phyloP scores from a whole-genome alignment of 2,113 vertebrate genomes.

The Burhinus bistriatus region DNA sequence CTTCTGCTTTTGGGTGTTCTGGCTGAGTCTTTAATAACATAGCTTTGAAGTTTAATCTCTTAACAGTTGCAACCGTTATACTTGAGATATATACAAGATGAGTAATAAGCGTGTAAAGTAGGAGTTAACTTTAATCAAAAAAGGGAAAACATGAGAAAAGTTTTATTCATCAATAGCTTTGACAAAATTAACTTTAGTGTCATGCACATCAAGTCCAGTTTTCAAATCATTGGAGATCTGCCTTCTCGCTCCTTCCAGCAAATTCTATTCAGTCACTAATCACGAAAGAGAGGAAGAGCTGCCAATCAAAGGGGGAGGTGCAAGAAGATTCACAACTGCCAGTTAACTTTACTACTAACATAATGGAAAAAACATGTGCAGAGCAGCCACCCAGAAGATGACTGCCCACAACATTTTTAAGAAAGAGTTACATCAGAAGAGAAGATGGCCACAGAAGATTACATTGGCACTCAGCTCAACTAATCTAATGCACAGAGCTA shows the following conservation, averaged over 20 bases:
- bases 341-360: conserved; percentile 44
- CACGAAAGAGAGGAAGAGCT: conserved; percentile 19
- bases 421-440: conserved; percentile 1
- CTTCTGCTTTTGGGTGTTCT: conserved; percentile 19
- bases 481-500: not conserved
- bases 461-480: not conserved
- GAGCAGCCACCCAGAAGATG: conserved; percentile 51
- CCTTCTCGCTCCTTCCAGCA: conserved; percentile 25
- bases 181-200: conserved; percentile 40
- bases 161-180: conserved; percentile 41
- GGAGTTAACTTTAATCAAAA: conserved; percentile 11
- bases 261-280: conserved; percentile 46
- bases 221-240: conserved; percentile 41
- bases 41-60: conserved; percentile 37
- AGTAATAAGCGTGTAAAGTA: conserved; percentile 19
- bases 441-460: not conserved
- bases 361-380: conserved; percentile 58
- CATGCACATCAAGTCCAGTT: conserved; percentile 16
- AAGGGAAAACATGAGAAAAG: conserved; percentile 1
- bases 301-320: not conserved
- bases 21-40: not conserved
- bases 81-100: not conserved
- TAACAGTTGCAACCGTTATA: not conserved
- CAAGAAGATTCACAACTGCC: conserved; percentile 44
- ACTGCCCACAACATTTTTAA: not conserved